These are phyloP conservation scores for Trypoxylus dichotomus DNA, from an alignment of 1,140 invertebrate species.

Conservation along the genomic window DNA sequence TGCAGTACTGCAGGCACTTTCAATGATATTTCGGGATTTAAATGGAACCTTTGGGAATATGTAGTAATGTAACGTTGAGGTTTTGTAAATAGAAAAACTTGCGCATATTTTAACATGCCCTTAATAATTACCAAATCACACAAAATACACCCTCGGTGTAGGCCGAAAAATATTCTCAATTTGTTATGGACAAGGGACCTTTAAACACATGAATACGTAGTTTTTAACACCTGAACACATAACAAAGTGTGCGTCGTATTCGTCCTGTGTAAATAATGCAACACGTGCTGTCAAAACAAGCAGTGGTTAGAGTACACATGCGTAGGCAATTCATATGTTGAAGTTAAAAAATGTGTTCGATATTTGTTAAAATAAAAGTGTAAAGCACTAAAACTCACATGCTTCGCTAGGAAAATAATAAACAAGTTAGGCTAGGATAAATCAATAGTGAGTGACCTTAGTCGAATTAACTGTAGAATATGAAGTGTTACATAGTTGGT, in stretches of 20 bases:
- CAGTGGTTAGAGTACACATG: not conserved
- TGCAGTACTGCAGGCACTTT: too few species aligned
- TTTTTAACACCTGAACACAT: conserved; percentile 12
- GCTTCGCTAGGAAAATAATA: too few species aligned
- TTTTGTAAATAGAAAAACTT: not conserved
- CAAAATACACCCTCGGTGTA: not conserved
- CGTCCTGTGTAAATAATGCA: conserved; percentile 10
- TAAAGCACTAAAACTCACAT: too few species aligned
- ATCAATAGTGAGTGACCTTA: too few species aligned
- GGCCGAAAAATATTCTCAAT: not conserved
- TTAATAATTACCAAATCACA: not conserved
- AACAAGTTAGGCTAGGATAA: too few species aligned
- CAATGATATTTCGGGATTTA: too few species aligned
- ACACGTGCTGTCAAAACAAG: not conserved
- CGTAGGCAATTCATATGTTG: not conserved
- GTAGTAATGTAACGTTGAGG: too few species aligned
- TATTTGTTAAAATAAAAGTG: conserved; percentile 15
- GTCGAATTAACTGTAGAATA: too few species aligned
- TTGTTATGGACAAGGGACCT: not conserved
- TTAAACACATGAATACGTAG: conserved; percentile 7
- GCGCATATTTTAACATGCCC: not conserved
- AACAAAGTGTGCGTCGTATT: not conserved
- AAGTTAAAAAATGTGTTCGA: not conserved
- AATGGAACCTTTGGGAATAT: too few species aligned
- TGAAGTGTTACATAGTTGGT: too few species aligned